Evolutionary conservation across 1,140 invertebrate species (phyloP).

Genomic region (Drosophila willistoni): DNA sequence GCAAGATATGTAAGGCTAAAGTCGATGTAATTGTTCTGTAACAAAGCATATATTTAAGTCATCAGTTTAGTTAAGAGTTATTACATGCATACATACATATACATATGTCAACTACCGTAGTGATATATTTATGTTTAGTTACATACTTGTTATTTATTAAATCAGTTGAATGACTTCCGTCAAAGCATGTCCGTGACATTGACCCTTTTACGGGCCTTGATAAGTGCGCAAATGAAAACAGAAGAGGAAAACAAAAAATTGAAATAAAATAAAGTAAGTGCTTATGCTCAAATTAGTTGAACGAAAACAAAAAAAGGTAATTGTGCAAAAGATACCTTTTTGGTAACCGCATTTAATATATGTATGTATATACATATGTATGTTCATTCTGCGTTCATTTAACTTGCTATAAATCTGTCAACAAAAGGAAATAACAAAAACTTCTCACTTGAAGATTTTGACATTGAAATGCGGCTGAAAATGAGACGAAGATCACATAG

Average conservation of each 20-base stretch:
- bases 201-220: slow-evolving; percentile 37
- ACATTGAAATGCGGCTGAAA: slow-evolving; percentile 60
- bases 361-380: not conserved
- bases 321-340: slow-evolving; percentile 46
- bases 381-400: slow-evolving; percentile 47
- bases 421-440: slow-evolving; percentile 34
- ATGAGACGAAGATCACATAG: slow-evolving; percentile 42
- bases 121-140: no score
- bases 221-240: slow-evolving; percentile 22
- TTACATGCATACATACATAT: no score
- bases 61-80: no score
- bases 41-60: no score
- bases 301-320: slow-evolving; percentile 52
- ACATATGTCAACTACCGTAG: no score
- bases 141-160: not conserved
- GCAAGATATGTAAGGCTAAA: no score
- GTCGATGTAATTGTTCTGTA: no score
- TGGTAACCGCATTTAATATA: slow-evolving; percentile 53
- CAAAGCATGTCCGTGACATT: slow-evolving; percentile 24
- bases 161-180: slow-evolving; percentile 17
- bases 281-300: slow-evolving; percentile 12
- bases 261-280: slow-evolving; percentile 25
- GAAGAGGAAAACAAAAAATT: not conserved
- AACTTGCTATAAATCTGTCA: slow-evolving; percentile 62
- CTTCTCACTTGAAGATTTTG: slow-evolving; percentile 58